Evolutionary conservation across 1,140 invertebrate genomes (phyloP).

Genomic region (Anoplolepis gracilipes): DNA sequence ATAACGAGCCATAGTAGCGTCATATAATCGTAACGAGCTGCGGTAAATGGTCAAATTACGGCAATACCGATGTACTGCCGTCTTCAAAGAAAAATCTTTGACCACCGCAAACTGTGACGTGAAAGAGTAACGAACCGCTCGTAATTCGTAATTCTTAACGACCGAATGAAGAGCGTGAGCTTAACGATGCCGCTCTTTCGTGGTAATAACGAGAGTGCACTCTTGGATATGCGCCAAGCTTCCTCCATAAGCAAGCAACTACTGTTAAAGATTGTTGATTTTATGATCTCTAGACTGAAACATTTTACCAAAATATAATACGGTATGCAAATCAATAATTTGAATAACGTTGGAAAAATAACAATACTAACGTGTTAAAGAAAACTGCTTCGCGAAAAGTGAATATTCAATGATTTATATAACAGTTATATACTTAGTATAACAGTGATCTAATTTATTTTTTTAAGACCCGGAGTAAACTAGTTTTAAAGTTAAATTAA

Average conservation of each 20-base stretch:
- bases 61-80: neutral
- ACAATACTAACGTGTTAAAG: neutral
- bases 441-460: neutral
- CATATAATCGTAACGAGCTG: slow-evolving; percentile 44
- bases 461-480: neutral
- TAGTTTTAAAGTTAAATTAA: neutral
- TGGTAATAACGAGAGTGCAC: slow-evolving; percentile 36
- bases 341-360: neutral
- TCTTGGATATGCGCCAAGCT: slow-evolving; percentile 18
- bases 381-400: neutral
- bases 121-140: slow-evolving; percentile 36
- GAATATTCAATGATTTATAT: neutral
- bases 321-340: neutral
- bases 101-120: slow-evolving; percentile 12
- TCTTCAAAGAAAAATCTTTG: slow-evolving; percentile 14
- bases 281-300: neutral
- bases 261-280: neutral
- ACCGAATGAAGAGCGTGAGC: neutral
- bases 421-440: no score
- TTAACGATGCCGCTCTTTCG: slow-evolving; percentile 7
- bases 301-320: neutral
- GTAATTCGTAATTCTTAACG: slow-evolving; percentile 49
- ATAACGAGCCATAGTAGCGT: slow-evolving; percentile 38
- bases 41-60: slow-evolving; percentile 19
- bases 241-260: slow-evolving; percentile 21